phyloP scores from a whole-genome alignment of 2,888 invertebrate genomes.

The Fragum whitleyi region DNA sequence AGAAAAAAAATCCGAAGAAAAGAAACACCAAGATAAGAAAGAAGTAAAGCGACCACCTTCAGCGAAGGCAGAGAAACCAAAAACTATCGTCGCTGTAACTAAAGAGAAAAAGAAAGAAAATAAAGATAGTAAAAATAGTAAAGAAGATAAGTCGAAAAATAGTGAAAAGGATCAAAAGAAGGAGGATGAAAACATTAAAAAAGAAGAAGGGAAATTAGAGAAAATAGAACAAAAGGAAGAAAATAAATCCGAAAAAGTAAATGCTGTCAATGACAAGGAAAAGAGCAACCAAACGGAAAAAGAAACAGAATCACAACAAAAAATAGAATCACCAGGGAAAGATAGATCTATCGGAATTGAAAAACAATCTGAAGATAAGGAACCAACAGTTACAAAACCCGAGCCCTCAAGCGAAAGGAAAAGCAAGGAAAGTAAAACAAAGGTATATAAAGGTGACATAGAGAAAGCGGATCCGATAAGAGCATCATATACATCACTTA shows the following conservation, averaged over 20 bases:
- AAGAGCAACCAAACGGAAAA: constrained; percentile 31
- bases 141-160: constrained; percentile 18
- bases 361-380: background rate
- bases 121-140: constrained; percentile 21
- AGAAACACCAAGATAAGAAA: constrained; percentile 15
- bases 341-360: constrained; percentile 6
- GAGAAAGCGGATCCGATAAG: constrained; percentile 57
- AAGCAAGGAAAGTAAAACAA: constrained; percentile 24
- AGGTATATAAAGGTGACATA: constrained; percentile 42
- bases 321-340: background rate
- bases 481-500: constrained; percentile 46
- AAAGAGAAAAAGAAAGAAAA: constrained; percentile 17
- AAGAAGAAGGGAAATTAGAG: background rate
- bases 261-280: constrained; percentile 30
- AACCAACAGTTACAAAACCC: background rate
- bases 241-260: constrained; percentile 31
- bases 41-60: constrained; percentile 16
- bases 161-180: constrained; percentile 13
- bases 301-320: constrained; percentile 17
- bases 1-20: constrained; percentile 4
- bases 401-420: background rate
- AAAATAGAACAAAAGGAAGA: constrained; percentile 37
- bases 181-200: background rate
- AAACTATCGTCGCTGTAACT: background rate
- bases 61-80: constrained; percentile 1